These are phyloP conservation scores for Alectoris magna DNA, from an alignment of 2,797 vertebrate species.

Conservation along the genomic window DNA sequence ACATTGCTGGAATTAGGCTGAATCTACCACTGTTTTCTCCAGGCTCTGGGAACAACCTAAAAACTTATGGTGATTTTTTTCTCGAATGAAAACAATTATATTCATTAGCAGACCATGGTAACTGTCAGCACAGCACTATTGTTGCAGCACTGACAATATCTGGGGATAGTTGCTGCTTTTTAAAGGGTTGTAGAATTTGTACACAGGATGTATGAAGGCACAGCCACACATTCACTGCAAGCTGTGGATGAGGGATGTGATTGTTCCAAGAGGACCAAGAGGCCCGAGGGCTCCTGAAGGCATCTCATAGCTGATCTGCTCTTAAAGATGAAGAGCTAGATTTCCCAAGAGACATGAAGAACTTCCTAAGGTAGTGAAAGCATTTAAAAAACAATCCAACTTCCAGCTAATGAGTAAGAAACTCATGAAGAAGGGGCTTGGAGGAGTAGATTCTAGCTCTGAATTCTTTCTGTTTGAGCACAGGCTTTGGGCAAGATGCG, in stretches of 20 bases:
- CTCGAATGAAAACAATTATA: neutral
- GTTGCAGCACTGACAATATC: neutral
- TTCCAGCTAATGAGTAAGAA: neutral
- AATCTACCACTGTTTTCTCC: neutral
- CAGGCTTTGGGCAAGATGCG: neutral
- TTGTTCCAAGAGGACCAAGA: neutral
- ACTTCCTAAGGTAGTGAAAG: neutral
- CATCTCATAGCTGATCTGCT: neutral
- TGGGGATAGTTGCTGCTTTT: neutral
- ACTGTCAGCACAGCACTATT: neutral
- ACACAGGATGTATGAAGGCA: neutral
- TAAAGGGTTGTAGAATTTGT: neutral
- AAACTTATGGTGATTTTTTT: conserved; percentile 1
- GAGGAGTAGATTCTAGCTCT: neutral
- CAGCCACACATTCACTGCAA: neutral
- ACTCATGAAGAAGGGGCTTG: neutral
- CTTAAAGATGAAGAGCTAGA: neutral
- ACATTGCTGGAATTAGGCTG: neutral
- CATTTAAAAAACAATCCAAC: neutral
- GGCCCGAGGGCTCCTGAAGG: neutral
- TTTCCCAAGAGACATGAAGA: neutral
- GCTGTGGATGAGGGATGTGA: neutral
- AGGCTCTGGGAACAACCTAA: neutral
- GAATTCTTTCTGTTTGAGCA: neutral
- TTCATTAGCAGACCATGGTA: neutral